Conservation (phyloP, 1,140 invertebrate species). For the Bombus cullumanus region DNA sequence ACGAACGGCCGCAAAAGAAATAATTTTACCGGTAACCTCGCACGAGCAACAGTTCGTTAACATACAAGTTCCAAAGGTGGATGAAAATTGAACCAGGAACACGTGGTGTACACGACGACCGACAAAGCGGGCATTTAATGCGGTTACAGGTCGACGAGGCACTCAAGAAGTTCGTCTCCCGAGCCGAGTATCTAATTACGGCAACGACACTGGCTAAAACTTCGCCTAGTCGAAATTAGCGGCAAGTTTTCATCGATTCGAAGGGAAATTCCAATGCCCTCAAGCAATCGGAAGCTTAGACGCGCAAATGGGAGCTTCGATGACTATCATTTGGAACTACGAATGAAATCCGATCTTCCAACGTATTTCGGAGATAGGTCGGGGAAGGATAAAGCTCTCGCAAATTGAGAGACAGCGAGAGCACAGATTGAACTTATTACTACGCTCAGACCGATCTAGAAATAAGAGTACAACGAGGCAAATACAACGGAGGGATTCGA, state of each 20-base stretch:
- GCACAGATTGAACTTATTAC: not conserved
- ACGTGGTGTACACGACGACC: not conserved
- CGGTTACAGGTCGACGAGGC: constrained; percentile 44
- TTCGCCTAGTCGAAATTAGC: constrained; percentile 32
- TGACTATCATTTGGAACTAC: not conserved
- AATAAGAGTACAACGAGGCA: not conserved
- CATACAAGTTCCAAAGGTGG: not conserved
- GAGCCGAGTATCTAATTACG: constrained; percentile 45
- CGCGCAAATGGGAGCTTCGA: not conserved
- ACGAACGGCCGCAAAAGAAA: not conserved
- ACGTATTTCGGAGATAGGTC: not conserved
- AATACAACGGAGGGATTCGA: not conserved
- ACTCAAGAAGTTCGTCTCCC: constrained; percentile 54
- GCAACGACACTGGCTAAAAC: constrained; percentile 17
- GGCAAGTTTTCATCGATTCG: constrained; percentile 11
- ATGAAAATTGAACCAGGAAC: constrained; percentile 7
- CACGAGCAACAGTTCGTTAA: not conserved
- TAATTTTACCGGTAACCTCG: not conserved
- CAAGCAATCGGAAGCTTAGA: no score
- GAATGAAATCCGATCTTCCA: not conserved
- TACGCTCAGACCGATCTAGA: not conserved
- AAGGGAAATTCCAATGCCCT: constrained; percentile 27
- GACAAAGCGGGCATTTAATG: constrained; percentile 49
- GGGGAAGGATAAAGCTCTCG: not conserved
- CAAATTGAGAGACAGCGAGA: not conserved